A percentile compares a stretch with the other conserved stretches of the same genome.
These are phyloP conservation scores for Drosophila demipolita DNA, from an alignment of 2,888 invertebrate genomes.

Conservation along the genomic window DNA sequence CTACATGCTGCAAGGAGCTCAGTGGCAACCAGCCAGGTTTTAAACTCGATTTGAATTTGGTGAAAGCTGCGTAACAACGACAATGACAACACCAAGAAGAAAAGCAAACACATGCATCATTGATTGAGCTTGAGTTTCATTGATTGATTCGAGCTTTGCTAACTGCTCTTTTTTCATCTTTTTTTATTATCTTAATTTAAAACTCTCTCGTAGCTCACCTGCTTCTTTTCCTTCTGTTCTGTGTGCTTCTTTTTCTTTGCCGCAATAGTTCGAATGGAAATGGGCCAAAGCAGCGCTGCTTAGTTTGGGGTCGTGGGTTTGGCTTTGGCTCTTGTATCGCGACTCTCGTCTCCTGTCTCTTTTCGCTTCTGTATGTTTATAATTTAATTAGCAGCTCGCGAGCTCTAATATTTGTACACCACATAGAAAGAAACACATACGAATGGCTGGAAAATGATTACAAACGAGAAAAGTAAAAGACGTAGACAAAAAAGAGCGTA, in stretches of 20 bases:
- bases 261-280: conserved; percentile 40
- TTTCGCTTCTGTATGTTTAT: conserved; percentile 77
- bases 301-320: conserved; percentile 59
- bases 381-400: conserved; percentile 81
- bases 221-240: conserved; percentile 19
- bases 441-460: conserved; percentile 78
- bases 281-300: conserved; percentile 50
- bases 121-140: conserved; percentile 49
- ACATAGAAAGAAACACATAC: conserved; percentile 72
- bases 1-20: conserved; percentile 73
- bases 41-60: conserved; percentile 78
- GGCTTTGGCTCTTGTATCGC: conserved; percentile 34
- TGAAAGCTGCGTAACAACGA: conserved; percentile 63
- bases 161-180: conserved; percentile 17
- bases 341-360: conserved; percentile 45
- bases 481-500: conserved; percentile 79
- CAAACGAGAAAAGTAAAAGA: conserved; percentile 80
- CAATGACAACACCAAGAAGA: conserved; percentile 25
- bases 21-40: conserved; percentile 64
- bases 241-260: conserved; percentile 21
- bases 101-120: conserved; percentile 44
- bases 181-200: conserved; percentile 23
- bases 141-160: conserved; percentile 49
- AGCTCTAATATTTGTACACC: conserved; percentile 77
- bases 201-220: conserved; percentile 41